These are phyloP conservation scores for Drosophila saltans DNA, from an alignment of 1,140 invertebrate genomes.

Conservation along the genomic window DNA sequence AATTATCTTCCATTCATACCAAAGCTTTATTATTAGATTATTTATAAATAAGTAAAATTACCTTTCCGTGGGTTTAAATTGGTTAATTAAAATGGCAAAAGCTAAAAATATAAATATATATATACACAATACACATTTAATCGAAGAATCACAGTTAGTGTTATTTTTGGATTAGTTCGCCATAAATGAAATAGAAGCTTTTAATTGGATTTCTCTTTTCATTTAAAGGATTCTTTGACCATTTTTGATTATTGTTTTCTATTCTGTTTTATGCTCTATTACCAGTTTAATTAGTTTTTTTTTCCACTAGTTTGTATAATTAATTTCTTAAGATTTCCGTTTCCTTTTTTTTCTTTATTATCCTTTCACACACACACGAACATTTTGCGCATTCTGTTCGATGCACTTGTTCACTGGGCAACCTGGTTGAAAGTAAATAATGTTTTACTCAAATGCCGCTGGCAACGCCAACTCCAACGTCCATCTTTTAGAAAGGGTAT, in stretches of 20 bases:
- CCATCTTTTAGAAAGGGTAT: slow-evolving; percentile 19
- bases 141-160: no score
- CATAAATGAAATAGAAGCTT: no score
- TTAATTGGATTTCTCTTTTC: no score
- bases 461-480: slow-evolving; percentile 49
- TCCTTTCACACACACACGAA: no score
- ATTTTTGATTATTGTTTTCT: neutral
- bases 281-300: neutral
- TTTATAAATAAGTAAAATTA: no score
- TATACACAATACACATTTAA: no score
- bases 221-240: no score
- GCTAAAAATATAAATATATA: no score
- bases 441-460: slow-evolving; percentile 50
- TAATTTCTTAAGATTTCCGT: slow-evolving; percentile 10
- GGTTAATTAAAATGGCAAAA: neutral
- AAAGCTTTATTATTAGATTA: no score
- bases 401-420: slow-evolving; percentile 68
- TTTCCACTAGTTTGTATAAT: neutral
- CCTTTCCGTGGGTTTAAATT: neutral
- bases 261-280: neutral
- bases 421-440: slow-evolving; percentile 72
- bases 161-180: no score
- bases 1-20: no score
- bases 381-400: slow-evolving; percentile 20
- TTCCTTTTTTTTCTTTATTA: neutral